phyloP scores from a whole-genome alignment of 1,140 invertebrate genomes.

The Campoletis sonorensis region DNA sequence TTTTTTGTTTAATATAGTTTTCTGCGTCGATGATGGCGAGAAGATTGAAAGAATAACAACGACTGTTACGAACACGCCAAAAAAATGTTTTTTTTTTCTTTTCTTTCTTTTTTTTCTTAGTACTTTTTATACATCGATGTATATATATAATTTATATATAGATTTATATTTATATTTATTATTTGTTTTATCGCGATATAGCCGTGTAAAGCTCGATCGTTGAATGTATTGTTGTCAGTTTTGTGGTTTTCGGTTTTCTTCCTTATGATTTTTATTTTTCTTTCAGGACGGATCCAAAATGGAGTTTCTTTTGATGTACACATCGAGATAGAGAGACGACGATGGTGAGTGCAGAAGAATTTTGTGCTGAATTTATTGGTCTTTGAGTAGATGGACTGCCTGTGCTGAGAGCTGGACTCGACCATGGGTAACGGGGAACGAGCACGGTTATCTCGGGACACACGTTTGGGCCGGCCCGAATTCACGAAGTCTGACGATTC shows the following conservation, averaged over 20 bases:
- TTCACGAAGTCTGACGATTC: neutral
- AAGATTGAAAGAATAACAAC: neutral
- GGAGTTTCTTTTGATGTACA: slow-evolving; percentile 11
- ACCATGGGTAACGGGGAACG: neutral
- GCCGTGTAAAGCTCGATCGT: slow-evolving; percentile 28
- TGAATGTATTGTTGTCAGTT: slow-evolving; percentile 1
- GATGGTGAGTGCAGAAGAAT: neutral
- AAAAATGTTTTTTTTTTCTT: neutral
- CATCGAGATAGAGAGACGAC: neutral
- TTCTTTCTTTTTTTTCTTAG: neutral
- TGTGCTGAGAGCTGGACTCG: slow-evolving; percentile 8
- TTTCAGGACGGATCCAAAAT: slow-evolving; percentile 32
- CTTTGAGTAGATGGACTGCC: neutral
- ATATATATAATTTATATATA: slow-evolving; percentile 2
- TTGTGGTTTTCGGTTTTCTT: neutral
- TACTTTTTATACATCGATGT: neutral
- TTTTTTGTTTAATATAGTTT: neutral
- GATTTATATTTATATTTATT: neutral
- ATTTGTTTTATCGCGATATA: neutral
- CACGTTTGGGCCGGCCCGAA: slow-evolving; percentile 15
- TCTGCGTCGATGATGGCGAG: slow-evolving; percentile 2
- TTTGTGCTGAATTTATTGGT: slow-evolving; percentile 18
- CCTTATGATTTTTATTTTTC: slow-evolving; percentile 4
- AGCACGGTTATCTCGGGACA: slow-evolving; percentile 6
- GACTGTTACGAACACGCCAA: neutral